Conservation (phyloP, 2,888 invertebrate genomes). For the Panopea generosa region DNA sequence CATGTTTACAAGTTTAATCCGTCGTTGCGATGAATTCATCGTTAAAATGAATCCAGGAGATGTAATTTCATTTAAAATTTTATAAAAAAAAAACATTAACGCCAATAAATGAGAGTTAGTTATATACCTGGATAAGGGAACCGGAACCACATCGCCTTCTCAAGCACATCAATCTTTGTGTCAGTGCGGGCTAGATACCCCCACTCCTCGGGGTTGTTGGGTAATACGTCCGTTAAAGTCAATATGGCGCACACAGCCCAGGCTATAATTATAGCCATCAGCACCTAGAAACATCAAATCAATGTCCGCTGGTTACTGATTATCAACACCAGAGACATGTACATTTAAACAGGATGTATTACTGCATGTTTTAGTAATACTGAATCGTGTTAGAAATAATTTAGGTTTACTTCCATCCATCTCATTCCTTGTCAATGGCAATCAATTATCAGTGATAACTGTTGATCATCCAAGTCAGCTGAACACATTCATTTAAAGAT, state of each 20-base stretch:
- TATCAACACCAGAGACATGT: no score
- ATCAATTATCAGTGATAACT: no score
- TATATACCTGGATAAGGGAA: conserved; percentile 88
- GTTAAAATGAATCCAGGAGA: no score
- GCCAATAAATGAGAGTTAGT: no score
- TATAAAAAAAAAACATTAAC: conserved; percentile 82
- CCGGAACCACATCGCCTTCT: conserved; percentile 82
- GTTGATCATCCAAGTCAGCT: no score
- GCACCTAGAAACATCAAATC: conserved; percentile 74
- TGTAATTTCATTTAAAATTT: no score
- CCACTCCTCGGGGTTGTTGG: conserved; percentile 78
- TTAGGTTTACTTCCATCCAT: no score
- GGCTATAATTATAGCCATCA: conserved; percentile 76
- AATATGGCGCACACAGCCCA: conserved; percentile 83
- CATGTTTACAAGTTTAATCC: no score
- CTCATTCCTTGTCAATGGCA: no score
- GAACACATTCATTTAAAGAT: no score
- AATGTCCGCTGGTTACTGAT: no score
- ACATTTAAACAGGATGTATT: neutral
- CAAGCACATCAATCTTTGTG: conserved; percentile 72
- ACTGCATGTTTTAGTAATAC: neutral
- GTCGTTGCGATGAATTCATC: no score
- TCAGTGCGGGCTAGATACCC: conserved; percentile 84
- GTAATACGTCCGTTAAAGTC: conserved; percentile 85
- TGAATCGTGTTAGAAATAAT: neutral